These are phyloP conservation scores for Daktulosphaira vitifoliae DNA, from an alignment of 1,140 invertebrate species.

Conservation along the genomic window DNA sequence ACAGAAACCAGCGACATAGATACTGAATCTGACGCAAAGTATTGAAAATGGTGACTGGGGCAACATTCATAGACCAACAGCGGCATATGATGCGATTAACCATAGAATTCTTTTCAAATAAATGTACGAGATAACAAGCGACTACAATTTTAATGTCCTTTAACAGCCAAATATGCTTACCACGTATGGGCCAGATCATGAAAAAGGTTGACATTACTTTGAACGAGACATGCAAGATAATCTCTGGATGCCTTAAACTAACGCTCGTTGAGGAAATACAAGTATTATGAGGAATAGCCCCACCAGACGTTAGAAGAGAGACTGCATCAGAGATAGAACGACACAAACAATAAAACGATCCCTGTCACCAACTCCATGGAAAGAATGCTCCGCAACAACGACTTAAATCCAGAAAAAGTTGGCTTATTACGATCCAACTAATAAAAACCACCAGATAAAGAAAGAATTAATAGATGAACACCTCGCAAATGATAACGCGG, in stretches of 20 bases:
- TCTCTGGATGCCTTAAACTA: not conserved
- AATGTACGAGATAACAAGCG: no score
- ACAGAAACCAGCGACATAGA: no score
- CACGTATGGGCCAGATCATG: not conserved
- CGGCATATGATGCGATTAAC: no score
- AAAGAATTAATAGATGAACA: conserved; percentile 10
- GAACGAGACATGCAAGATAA: not conserved
- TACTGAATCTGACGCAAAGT: no score
- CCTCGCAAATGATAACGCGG: not conserved
- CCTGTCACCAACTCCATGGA: conserved; percentile 7
- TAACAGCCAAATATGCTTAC: not conserved
- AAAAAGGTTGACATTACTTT: not conserved
- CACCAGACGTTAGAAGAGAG: not conserved
- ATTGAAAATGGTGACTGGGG: no score
- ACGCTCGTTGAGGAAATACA: not conserved
- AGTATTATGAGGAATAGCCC: conserved; percentile 3
- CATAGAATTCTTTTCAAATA: no score
- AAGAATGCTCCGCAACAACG: not conserved
- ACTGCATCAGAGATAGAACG: conserved; percentile 20
- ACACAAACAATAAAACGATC: conserved; percentile 2
- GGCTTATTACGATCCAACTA: conserved; percentile 1
- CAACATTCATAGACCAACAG: no score
- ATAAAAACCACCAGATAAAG: conserved; percentile 5
- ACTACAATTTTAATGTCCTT: no score
- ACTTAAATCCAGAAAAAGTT: conserved; percentile 13